Percentiles rank a stretch among this genome's conserved stretches.
These are phyloP conservation scores for Poecile montanus DNA, from an alignment of 2,797 vertebrate species.

Conservation along the genomic window DNA sequence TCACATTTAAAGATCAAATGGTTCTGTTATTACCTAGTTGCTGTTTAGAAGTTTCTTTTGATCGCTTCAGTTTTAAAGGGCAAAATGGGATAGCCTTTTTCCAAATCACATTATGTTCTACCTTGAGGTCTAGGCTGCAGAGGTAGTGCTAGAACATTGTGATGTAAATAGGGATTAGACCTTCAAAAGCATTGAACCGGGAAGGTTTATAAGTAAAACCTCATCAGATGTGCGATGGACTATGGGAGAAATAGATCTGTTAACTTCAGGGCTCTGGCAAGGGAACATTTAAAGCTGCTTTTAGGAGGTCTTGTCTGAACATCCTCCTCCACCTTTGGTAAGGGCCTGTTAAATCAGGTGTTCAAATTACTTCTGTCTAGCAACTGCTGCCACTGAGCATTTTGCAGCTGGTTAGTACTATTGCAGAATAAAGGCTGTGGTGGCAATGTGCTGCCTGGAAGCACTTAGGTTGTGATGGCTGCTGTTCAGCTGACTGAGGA, in stretches of 20 bases:
- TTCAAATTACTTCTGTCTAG: neutral
- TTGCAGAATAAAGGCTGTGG: neutral
- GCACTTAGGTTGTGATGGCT: neutral
- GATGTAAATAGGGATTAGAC: neutral
- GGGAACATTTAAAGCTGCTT: neutral
- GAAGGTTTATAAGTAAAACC: neutral
- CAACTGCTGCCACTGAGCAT: neutral
- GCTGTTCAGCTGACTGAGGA: neutral
- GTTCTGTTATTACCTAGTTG: neutral
- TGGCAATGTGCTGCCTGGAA: neutral
- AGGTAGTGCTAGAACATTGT: neutral
- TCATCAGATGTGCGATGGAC: neutral
- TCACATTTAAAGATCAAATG: neutral
- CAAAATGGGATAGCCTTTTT: neutral
- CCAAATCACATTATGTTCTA: neutral
- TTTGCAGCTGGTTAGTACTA: neutral
- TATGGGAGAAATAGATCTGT: neutral
- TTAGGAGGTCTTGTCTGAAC: neutral
- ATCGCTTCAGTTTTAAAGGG: neutral
- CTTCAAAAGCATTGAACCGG: neutral
- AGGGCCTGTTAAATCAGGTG: neutral
- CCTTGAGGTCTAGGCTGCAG: neutral
- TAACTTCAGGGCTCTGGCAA: neutral
- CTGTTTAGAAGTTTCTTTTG: neutral
- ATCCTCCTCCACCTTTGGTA: neutral